Evolutionary conservation across 2,797 vertebrate species (phyloP).

Genomic region (Pseudopleuronectes americanus): DNA sequence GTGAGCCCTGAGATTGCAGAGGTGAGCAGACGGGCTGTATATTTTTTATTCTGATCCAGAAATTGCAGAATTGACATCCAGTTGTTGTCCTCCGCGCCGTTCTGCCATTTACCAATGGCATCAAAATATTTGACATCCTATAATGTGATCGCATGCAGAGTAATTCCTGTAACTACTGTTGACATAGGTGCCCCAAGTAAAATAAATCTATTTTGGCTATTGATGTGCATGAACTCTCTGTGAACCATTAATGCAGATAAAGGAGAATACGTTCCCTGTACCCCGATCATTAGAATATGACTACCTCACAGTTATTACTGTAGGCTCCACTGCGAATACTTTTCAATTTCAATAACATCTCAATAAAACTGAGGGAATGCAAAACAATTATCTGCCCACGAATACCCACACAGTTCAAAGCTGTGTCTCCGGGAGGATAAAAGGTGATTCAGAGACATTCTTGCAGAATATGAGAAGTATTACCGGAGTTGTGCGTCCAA

Average conservation of each 20-base stretch:
- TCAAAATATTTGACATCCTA: constrained; percentile 83
- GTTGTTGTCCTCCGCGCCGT: constrained; percentile 66
- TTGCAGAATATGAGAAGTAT: constrained; percentile 22
- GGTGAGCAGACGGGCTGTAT: constrained; percentile 72
- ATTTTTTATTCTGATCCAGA: constrained; percentile 72
- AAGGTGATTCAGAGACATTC: constrained; percentile 38
- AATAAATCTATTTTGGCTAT: constrained; percentile 80
- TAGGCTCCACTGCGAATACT: constrained; percentile 11
- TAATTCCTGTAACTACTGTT: constrained; percentile 81
- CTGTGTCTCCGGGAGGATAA: constrained; percentile 11
- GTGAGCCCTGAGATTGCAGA: constrained; percentile 75
- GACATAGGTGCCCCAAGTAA: constrained; percentile 81
- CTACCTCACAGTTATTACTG: constrained; percentile 41
- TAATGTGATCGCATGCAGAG: constrained; percentile 77
- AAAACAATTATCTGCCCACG: constrained; percentile 38
- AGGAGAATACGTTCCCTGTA: constrained; percentile 58
- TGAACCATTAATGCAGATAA: constrained; percentile 79
- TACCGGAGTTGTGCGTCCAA: constrained; percentile 26
- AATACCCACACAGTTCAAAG: constrained; percentile 33
- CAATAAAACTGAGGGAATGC: constrained; percentile 34
- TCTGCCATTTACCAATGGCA: constrained; percentile 80
- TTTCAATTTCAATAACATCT: constrained; percentile 35
- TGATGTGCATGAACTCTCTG: constrained; percentile 80
- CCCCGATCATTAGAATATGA: constrained; percentile 57
- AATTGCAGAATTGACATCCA: constrained; percentile 73